Percentiles rank a stretch among this genome's conserved stretches.
These are phyloP conservation scores for Campylorhamphus procurvoides DNA, from an alignment of 2,113 vertebrate genomes.

Conservation along the genomic window DNA sequence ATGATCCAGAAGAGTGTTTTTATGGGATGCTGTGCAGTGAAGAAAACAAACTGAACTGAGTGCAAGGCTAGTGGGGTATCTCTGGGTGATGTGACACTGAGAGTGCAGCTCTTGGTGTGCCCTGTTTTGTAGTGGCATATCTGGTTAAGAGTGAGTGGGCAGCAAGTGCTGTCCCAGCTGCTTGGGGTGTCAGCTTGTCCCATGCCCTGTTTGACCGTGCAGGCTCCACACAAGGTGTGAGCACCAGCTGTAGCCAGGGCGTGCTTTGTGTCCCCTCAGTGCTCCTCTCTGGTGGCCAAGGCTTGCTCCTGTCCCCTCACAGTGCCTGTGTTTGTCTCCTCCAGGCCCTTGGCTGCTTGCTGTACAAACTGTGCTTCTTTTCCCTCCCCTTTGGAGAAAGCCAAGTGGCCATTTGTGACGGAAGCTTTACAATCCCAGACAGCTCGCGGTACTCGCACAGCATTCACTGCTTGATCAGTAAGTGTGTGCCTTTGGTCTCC, in stretches of 20 bases:
- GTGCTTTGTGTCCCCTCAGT: background rate
- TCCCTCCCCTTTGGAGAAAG: slow-evolving; percentile 97
- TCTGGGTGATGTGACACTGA: rapidly evolving
- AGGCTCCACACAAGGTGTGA: rapidly evolving
- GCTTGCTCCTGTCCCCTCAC: background rate
- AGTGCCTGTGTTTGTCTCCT: background rate
- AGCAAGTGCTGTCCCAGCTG: background rate
- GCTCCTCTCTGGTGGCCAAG: background rate
- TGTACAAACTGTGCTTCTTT: slow-evolving; percentile 99
- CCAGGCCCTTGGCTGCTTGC: slow-evolving; percentile 96
- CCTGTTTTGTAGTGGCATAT: background rate
- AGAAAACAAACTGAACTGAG: background rate
- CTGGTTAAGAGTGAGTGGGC: rapidly evolving
- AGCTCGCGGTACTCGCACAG: slow-evolving; percentile 90
- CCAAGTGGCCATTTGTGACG: slow-evolving; percentile 98
- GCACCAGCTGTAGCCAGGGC: background rate
- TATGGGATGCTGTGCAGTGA: background rate
- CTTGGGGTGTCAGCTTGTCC: background rate
- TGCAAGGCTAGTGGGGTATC: rapidly evolving
- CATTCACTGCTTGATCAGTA: slow-evolving; percentile 93
- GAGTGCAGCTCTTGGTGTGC: background rate
- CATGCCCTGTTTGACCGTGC: rapidly evolving
- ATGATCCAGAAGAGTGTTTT: background rate
- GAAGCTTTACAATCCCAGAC: slow-evolving; percentile 93
- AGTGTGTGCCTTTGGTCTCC: slow-evolving; percentile 57